phyloP scores from a whole-genome alignment of 1,140 invertebrate genomes.

The Potamilus streckersoni region DNA sequence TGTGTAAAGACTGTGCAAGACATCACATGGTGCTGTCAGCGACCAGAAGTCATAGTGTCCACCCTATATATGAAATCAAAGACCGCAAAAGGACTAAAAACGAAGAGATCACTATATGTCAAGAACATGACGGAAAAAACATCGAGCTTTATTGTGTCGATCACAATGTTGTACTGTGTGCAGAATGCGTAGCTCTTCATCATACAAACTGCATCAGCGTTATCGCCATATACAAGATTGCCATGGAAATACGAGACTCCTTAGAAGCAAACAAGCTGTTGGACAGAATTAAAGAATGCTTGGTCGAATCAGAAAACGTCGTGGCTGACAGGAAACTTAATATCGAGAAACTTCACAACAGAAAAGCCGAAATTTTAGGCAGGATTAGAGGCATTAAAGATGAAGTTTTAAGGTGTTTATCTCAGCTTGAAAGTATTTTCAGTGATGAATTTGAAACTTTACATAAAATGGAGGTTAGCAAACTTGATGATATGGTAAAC shows the following conservation, averaged over 20 bases:
- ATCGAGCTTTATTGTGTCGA: slow-evolving; percentile 26
- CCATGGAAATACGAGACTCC: slow-evolving; percentile 25
- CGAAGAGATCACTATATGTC: slow-evolving; percentile 23
- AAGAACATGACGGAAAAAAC: slow-evolving; percentile 13
- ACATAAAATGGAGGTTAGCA: slow-evolving; percentile 10
- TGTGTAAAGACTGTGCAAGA: slow-evolving; percentile 16
- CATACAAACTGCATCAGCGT: slow-evolving; percentile 19
- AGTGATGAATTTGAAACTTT: slow-evolving; percentile 22
- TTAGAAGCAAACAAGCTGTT: slow-evolving; percentile 26
- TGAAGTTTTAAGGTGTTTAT: slow-evolving; percentile 19
- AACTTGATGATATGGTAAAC: slow-evolving; percentile 23
- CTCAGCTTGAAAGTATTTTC: slow-evolving; percentile 22
- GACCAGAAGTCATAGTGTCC: slow-evolving; percentile 19
- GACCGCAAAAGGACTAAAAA: slow-evolving; percentile 5
- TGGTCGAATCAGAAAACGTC: slow-evolving; percentile 22
- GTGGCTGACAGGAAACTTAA: slow-evolving; percentile 23
- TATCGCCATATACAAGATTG: slow-evolving; percentile 17
- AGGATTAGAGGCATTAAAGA: slow-evolving; percentile 13
- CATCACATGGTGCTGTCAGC: slow-evolving; percentile 26
- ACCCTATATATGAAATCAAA: slow-evolving; percentile 17
- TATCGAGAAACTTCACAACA: slow-evolving; percentile 13
- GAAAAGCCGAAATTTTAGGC: slow-evolving; percentile 11
- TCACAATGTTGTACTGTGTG: slow-evolving; percentile 26
- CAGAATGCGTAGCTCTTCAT: slow-evolving; percentile 2
- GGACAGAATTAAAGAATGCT: slow-evolving; percentile 27